Base-by-base conservation (phyloP, 2,797 vertebrate species). In the Basileuterus tristriatus region DNA sequence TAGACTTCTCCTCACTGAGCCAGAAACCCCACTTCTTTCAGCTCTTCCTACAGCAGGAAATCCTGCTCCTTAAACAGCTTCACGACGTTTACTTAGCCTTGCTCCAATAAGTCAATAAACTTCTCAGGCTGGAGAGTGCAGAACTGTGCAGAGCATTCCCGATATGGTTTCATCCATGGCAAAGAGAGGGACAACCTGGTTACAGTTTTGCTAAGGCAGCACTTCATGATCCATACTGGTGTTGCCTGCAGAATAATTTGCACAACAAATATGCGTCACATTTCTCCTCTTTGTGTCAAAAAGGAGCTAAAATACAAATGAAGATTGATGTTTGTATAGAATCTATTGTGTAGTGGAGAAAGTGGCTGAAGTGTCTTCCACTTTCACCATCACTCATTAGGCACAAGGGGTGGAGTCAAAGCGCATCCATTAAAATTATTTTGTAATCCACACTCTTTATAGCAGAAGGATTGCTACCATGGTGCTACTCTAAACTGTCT, bases 1-100 rank as follows among this genome's bases (percentile, higher is more conserved):
- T 36, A 86, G n/a, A 47, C n/a, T 65, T 62, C 12, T 74, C 7
- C 17, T 68, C 29, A 79, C 11, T 29, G 59, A 58, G 18, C 4
- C 56, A 27, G 83, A 91, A 67, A 2, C 0, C 1, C 1, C 3
- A 6, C 14, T 81, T 86, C 8, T 86, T 32, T 49, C 30, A 63
- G 7, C 16, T 49, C 69, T 41, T 75, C 30, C 30, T 43, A 4
- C 10, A 41, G 8, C 18, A 8, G 15, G 15, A 22, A 67, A 10
- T 55, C 30, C 26, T 59, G 13, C 12, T 58, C 26, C 29, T 14
- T 29, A 26, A 74, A 74, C 4, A 5, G 13, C n/a, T 59, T 36
- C 44, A 27, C 34, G 24, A 3, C 0, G 0, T 19, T 63, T 21
- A 17, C 12, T 92, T 43, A 37, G 15, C 29, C 23, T 89, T 47